A percentile compares a stretch with the other conserved stretches of the same genome.
Conservation (phyloP, 2,113 vertebrate species). For the Chrysemys picta region DNA sequence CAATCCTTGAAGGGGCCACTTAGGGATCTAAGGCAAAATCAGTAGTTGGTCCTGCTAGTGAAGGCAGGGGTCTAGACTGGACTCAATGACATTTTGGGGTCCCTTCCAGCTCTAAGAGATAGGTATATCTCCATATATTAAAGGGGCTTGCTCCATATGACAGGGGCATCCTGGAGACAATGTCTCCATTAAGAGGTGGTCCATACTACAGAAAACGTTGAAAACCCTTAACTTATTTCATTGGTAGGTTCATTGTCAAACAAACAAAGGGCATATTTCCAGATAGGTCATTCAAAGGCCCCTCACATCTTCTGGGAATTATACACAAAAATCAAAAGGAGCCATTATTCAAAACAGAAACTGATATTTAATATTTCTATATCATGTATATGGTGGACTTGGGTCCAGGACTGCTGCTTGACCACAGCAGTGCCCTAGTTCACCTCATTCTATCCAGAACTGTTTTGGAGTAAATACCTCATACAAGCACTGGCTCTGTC, state of each 20-base stretch:
- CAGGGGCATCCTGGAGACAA: not conserved
- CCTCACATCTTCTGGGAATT: not conserved
- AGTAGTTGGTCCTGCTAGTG: too few species aligned
- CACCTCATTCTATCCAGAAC: too few species aligned
- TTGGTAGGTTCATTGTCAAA: not conserved
- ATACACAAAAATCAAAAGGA: not conserved
- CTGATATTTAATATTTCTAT: not conserved
- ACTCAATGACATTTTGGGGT: too few species aligned
- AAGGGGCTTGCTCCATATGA: not conserved
- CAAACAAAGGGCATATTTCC: not conserved
- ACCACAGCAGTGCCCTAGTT: not conserved
- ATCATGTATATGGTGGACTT: rapidly evolving
- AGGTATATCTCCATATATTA: too few species aligned
- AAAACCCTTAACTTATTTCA: not conserved
- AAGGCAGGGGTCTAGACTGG: too few species aligned
- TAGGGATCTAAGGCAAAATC: too few species aligned
- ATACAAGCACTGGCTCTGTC: too few species aligned
- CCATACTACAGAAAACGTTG: not conserved
- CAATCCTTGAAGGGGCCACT: too few species aligned
- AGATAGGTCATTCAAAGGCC: not conserved
- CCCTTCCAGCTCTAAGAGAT: too few species aligned
- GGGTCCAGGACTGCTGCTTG: not conserved
- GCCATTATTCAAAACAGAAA: rapidly evolving
- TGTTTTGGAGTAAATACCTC: too few species aligned
- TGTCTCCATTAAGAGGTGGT: not conserved